These are phyloP conservation scores for Drosophila sp. DNA, from an alignment of 1,140 invertebrate species.

Conservation along the genomic window DNA sequence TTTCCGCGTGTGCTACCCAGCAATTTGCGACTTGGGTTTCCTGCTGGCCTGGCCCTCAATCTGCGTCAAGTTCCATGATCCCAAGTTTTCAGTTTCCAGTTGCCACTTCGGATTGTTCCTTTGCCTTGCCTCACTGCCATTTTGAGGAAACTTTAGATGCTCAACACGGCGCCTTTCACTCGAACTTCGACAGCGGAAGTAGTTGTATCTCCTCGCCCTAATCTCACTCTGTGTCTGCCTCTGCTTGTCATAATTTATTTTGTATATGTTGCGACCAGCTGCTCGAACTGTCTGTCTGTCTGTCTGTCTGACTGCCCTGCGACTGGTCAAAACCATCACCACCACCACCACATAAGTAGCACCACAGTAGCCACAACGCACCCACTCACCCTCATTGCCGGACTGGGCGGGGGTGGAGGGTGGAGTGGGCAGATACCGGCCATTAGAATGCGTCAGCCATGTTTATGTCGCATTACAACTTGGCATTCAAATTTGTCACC, in stretches of 20 bases:
- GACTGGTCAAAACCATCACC: too few species aligned
- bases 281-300: slow-evolving; percentile 26
- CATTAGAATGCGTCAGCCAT: slow-evolving; percentile 76
- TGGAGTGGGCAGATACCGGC: slow-evolving; percentile 36
- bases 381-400: slow-evolving; percentile 55
- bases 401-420: slow-evolving; percentile 5
- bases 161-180: slow-evolving; percentile 68
- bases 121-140: slow-evolving; percentile 22
- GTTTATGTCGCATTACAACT: slow-evolving; percentile 51
- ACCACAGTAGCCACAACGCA: slow-evolving; percentile 34
- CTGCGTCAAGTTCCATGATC: slow-evolving; percentile 31
- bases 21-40: slow-evolving; percentile 77
- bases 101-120: not conserved
- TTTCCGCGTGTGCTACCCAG: slow-evolving; percentile 61
- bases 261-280: slow-evolving; percentile 65
- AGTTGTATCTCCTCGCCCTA: slow-evolving; percentile 19
- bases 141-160: slow-evolving; percentile 48
- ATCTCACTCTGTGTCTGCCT: not conserved
- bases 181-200: slow-evolving; percentile 56
- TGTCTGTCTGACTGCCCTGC: slow-evolving; percentile 4
- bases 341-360: not conserved
- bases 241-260: slow-evolving; percentile 69
- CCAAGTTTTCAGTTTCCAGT: slow-evolving; percentile 36
- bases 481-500: slow-evolving; percentile 40
- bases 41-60: slow-evolving; percentile 55